These are phyloP conservation scores for Bradynema listronoti DNA, from an alignment of 1,140 invertebrate species.

Conservation along the genomic window DNA sequence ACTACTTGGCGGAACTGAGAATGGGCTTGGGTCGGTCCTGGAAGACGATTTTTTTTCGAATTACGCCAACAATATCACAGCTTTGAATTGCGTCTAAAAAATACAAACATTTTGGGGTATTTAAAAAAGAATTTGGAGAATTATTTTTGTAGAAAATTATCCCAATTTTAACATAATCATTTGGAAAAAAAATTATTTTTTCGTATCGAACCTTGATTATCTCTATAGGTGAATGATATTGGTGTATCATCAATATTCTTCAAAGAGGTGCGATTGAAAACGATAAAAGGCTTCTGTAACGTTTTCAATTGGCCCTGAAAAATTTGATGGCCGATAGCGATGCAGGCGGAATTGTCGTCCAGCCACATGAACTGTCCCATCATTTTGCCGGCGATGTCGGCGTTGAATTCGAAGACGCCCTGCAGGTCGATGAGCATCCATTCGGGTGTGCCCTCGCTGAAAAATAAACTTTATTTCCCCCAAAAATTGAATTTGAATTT, in stretches of 20 bases:
- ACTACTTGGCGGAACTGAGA: conserved; percentile 3
- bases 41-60: conserved; percentile 31
- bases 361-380: conserved; percentile 31
- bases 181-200: conserved; percentile 19
- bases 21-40: conserved; percentile 33
- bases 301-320: conserved; percentile 75
- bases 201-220: background rate
- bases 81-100: background rate
- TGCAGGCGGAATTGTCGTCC: conserved; percentile 61
- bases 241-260: background rate
- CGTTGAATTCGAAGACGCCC: conserved; percentile 28
- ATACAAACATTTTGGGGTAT: background rate
- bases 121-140: too few species aligned
- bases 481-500: too few species aligned
- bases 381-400: conserved; percentile 18
- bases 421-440: conserved; percentile 45
- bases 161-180: too few species aligned
- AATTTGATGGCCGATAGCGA: conserved; percentile 85
- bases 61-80: conserved; percentile 24
- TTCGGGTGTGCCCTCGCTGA: conserved; percentile 37
- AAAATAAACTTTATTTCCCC: conserved; percentile 15
- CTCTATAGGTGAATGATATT: too few species aligned
- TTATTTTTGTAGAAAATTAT: too few species aligned
- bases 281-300: conserved; percentile 76
- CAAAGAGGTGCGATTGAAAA: conserved; percentile 56